Conservation (phyloP, 2,113 vertebrate genomes). For the Nesogale talazaci region DNA sequence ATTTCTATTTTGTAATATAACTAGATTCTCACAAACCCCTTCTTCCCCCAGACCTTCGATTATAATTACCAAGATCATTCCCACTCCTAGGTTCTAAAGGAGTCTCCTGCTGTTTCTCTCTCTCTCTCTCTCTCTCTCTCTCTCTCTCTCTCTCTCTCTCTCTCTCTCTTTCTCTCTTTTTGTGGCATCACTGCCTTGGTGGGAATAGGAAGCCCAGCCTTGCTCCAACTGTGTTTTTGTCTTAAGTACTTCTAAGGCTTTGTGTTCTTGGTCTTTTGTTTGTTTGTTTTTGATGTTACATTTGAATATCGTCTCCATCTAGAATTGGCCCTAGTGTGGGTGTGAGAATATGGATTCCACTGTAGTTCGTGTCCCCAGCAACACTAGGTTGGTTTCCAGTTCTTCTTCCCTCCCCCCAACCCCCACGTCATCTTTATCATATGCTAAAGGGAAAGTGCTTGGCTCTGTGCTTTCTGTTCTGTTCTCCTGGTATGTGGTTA, state of each 20-base stretch:
- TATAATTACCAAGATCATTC: background rate
- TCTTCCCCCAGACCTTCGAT: background rate
- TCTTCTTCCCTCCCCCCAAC: background rate
- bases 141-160: too few relatives aligned
- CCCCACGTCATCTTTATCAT: background rate
- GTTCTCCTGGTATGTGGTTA: background rate
- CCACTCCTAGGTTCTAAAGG: background rate
- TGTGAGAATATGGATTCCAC: background rate
- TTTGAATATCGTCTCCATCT: slow-evolving; percentile 22
- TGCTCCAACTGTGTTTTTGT: too few relatives aligned
- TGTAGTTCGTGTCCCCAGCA: background rate
- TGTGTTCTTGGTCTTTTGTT: background rate
- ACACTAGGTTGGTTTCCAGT: background rate
- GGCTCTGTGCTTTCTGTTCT: background rate
- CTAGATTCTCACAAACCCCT: background rate
- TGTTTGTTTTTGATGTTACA: too few relatives aligned
- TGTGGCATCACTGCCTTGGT: too few relatives aligned
- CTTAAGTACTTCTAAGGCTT: background rate
- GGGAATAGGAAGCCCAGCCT: too few relatives aligned
- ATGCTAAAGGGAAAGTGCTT: background rate
- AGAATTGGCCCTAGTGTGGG: slow-evolving; percentile 13
- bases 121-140: too few relatives aligned
- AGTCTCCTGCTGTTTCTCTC: background rate
- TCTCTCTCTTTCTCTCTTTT: too few relatives aligned
- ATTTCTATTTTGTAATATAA: background rate